Evolutionary conservation across 1,140 invertebrate genomes (phyloP), one percentile per base, ranked within the genome.

Genomic region (Cherax quadricarinatus): DNA sequence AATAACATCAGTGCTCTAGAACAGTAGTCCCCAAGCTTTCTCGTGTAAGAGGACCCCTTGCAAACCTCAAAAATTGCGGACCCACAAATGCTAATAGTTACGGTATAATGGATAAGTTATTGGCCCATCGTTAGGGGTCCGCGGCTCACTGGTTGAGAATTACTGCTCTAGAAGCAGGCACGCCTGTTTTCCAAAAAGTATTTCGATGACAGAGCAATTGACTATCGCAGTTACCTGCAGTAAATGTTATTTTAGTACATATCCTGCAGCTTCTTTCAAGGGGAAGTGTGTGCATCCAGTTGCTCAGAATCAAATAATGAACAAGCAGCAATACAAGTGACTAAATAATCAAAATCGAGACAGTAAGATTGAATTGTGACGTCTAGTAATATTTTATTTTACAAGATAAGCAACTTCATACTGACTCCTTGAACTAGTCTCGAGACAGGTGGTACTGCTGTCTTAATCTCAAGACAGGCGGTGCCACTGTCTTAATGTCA

Each of bases 271-370:
- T 49, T 79, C 53, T 78, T 66, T 30, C 86, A 88, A 80, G 24
- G 86, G 86, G 78, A 81, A 88, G 49, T 78, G 51, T 62, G 86
- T 41, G 78, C 24, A 80, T 80, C 75, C 73, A 88, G 78, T 51
- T 88, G 86, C 78, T 88, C 86, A 88, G 62, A 88, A 88, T 88
- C 86, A 88, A 88, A 87, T 62, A 21, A 53, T 79, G 49, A 81
- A 80, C 48, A 48, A 62, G n/a, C 51, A 62, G 75, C 73, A 62
- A 88, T 80, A 53, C 24, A 21, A 21, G 14, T 78, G 70, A 78
- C 51, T 53, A 87, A 21, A 87, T 87, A 87, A 87, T 87, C 86
- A 87, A 87, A 87, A 87, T 30, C 75, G 49, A 78, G 75, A 48
- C 75, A 88, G 51, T 79, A 87, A 18, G 51, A 60, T 57, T 88